These are phyloP conservation scores for Podarcis lilfordi DNA, from an alignment of 2,797 vertebrate genomes.

Conservation along the genomic window DNA sequence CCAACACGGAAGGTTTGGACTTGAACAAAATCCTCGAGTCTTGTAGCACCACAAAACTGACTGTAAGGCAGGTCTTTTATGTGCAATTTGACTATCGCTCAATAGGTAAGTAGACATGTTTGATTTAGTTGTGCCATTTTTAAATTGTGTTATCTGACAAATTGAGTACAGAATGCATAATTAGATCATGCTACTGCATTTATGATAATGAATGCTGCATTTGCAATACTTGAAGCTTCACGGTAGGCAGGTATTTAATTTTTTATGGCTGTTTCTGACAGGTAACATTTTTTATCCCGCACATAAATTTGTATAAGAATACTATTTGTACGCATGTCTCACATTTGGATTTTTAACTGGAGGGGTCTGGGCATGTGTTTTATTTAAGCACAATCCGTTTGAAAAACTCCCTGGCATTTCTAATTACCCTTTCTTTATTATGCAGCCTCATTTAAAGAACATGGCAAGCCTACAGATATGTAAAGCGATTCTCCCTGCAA, in stretches of 20 bases:
- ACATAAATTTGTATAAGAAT: conserved; percentile 61
- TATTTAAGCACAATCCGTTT: conserved; percentile 52
- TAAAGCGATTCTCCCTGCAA: conserved; percentile 51
- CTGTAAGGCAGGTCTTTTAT: conserved; percentile 56
- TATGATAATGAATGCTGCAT: conserved; percentile 66
- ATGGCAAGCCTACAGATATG: conserved; percentile 42
- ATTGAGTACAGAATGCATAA: conserved; percentile 63
- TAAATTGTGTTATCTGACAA: conserved; percentile 69
- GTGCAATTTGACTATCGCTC: conserved; percentile 59
- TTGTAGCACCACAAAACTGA: conserved; percentile 42
- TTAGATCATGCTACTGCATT: conserved; percentile 65
- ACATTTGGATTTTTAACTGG: conserved; percentile 61
- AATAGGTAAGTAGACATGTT: conserved; percentile 57
- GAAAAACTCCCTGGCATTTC: conserved; percentile 25
- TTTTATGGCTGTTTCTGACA: conserved; percentile 67
- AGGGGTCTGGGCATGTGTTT: conserved; percentile 51
- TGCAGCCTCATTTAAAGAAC: conserved; percentile 49
- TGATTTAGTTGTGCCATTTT: conserved; percentile 68
- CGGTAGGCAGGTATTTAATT: conserved; percentile 65
- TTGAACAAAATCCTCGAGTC: conserved; percentile 32
- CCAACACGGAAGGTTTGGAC: conserved; percentile 25
- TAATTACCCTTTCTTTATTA: conserved; percentile 56
- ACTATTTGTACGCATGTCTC: conserved; percentile 63
- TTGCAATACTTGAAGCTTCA: conserved; percentile 53
- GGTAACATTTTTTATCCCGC: conserved; percentile 62